Evolutionary conservation across 2,113 vertebrate genomes (phyloP).

Genomic region (Rhynchomys soricoides): DNA sequence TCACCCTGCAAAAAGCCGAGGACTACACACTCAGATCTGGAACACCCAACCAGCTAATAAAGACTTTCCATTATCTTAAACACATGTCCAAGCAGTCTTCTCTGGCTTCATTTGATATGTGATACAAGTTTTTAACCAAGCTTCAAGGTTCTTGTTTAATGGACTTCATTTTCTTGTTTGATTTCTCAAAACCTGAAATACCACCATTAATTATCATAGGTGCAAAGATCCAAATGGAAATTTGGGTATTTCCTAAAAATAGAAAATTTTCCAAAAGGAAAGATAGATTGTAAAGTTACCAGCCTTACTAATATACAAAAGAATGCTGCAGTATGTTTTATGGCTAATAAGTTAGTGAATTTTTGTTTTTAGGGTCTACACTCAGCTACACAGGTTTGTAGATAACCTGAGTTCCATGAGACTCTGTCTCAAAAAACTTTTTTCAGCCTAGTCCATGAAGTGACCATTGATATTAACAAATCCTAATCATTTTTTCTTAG

Average conservation of each 20-base stretch:
- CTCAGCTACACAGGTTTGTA: neutral
- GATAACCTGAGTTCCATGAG: neutral
- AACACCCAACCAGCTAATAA: neutral
- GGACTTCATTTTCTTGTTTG: neutral
- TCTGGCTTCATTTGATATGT: neutral
- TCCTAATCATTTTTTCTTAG: neutral
- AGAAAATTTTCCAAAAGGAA: conserved; percentile 14
- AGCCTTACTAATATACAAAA: conserved; percentile 21
- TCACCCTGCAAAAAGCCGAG: neutral
- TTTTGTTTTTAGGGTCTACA: neutral
- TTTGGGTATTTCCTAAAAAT: neutral
- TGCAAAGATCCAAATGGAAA: neutral
- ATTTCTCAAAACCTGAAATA: neutral
- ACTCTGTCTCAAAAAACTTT: neutral
- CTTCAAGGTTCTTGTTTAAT: neutral
- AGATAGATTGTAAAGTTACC: neutral
- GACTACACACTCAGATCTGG: neutral
- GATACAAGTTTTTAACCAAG: neutral
- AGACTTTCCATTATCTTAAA: neutral
- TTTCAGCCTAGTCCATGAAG: neutral
- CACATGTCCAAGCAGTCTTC: neutral
- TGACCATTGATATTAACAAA: neutral
- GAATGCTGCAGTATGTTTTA: conserved; percentile 15
- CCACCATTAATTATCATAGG: neutral
- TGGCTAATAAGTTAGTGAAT: neutral